Evolutionary conservation across 1,140 invertebrate species (phyloP), one percentile per base, ranked within the genome.

Genomic region (Drosophila nigrodunni): DNA sequence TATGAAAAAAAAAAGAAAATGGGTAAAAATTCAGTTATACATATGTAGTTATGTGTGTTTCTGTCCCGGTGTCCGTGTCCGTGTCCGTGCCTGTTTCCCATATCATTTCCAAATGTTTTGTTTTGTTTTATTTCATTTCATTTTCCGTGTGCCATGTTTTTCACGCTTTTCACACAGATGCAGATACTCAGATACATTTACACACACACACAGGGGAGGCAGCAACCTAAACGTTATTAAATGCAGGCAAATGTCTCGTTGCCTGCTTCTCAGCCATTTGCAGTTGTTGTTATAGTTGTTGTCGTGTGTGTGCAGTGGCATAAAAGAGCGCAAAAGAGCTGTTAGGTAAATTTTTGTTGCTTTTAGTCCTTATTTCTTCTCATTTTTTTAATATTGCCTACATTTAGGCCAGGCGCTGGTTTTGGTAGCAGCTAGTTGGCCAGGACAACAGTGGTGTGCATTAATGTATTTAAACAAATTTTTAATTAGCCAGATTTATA

Each of bases 221-320:
- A 37, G 25, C 44, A 71, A 69, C 41, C 85, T 88, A 88, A 88
- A 88, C 85, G 80, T 89, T 88, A 89, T 89, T 88, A 88, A 88
- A 88, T 89, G 85, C 83, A 88, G 85, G 70, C 77, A 83, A 87
- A 79, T 79, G 76, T 75, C 82, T 66, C 55, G 60, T 30, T 68
- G 65, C 58, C 47, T 69, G 62, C 69, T 77, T 74, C 55, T 35
- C 72, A 73, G 82, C 71, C 57, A 86, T 82, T 88, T 82, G 64
- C 75, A 74, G 69, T 74, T 64, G 70, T 82, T 64, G 58, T 58
- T 74, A 49, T 74, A 66, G 57, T 68, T 82, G 68, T 76, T 34
- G 49, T 37, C 50, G 44, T 65, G 44, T 74, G 46, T 74, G 69
- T 78, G 77, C 76, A 69, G 71, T 71, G 67, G 71, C 78, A 80